Conservation (phyloP, 2,113 vertebrate genomes). For the Tetrax tetrax region DNA sequence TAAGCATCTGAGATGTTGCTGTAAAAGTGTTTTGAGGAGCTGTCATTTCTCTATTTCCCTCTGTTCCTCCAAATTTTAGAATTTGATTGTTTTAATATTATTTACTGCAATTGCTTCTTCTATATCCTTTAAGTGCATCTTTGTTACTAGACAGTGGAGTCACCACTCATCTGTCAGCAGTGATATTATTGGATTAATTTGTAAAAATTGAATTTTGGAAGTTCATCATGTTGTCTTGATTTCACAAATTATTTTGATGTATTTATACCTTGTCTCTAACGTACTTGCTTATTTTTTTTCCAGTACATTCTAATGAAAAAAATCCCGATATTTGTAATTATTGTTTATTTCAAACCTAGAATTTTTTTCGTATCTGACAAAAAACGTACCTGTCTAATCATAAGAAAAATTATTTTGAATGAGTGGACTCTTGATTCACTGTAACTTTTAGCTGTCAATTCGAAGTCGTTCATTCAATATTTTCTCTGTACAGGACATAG, state of each 20-base stretch:
- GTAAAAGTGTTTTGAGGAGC: background rate
- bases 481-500: background rate
- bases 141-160: background rate
- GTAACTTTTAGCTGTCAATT: background rate
- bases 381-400: background rate
- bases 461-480: background rate
- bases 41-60: background rate
- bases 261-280: background rate
- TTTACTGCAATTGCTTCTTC: background rate
- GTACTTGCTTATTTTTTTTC: background rate
- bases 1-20: background rate
- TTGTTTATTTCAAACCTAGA: background rate
- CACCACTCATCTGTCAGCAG: background rate
- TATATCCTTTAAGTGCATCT: background rate
- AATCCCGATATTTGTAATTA: background rate
- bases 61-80: background rate
- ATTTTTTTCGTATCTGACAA: background rate
- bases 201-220: background rate
- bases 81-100: background rate
- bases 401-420: background rate
- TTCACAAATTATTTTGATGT: background rate
- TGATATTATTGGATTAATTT: background rate
- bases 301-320: background rate
- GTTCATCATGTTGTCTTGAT: background rate
- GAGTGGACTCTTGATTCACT: background rate